Conservation (phyloP, 37 sponge, comb jelly and placozoan species). For the Spongia lamella region DNA sequence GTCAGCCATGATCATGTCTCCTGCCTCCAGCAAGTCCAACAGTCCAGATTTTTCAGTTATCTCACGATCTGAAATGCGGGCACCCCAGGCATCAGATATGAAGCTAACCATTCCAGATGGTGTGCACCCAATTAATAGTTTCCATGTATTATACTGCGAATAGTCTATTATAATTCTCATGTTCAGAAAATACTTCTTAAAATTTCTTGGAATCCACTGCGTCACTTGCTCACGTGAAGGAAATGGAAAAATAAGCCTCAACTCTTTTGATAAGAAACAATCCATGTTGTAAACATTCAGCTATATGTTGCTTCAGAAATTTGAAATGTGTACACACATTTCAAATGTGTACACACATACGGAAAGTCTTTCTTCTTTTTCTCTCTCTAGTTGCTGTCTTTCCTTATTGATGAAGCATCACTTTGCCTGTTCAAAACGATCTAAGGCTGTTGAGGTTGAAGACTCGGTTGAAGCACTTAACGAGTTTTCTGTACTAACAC, state of each 20-base stretch:
- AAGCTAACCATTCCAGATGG: constrained; percentile 22
- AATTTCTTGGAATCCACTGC: constrained; percentile 29
- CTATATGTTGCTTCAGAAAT: constrained; percentile 14
- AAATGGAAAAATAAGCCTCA: constrained; percentile 40
- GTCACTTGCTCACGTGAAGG: constrained; percentile 23
- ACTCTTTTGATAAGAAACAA: constrained; percentile 12
- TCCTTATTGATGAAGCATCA: too few species aligned
- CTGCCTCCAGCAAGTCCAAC: constrained; percentile 21
- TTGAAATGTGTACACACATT: neutral
- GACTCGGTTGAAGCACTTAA: too few species aligned
- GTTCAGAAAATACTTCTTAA: constrained; percentile 35
- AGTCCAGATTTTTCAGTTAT: constrained; percentile 39
- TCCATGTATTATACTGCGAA: constrained; percentile 26
- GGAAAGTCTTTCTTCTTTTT: too few species aligned
- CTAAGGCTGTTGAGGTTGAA: too few species aligned
- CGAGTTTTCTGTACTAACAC: too few species aligned
- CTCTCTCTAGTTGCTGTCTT: too few species aligned
- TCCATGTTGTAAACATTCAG: constrained; percentile 32
- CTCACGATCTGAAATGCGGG: constrained; percentile 17
- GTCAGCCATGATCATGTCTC: constrained; percentile 45
- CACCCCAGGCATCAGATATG: constrained; percentile 11
- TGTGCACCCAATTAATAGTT: constrained; percentile 38
- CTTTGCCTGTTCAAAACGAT: too few species aligned
- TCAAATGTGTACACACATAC: too few species aligned
- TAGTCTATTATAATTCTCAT: constrained; percentile 26